Conservation (phyloP, 37 sponge, comb jelly and placozoan species). For the Diacarnus erythraeanus region DNA sequence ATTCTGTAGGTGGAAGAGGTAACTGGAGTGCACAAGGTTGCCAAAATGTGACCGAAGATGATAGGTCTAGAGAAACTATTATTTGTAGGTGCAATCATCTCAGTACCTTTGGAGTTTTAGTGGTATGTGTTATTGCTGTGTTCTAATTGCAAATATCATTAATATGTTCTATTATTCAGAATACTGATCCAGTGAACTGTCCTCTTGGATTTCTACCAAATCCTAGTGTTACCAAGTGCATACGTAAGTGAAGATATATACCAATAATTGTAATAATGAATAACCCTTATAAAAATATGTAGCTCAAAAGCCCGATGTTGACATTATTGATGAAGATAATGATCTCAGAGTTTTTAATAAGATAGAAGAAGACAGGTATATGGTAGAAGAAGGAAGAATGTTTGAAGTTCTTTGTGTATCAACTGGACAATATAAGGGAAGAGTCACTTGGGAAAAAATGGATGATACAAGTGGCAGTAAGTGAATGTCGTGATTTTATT, state of each 20-base stretch:
- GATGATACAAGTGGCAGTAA: neutral
- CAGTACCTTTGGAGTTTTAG: conserved; percentile 38
- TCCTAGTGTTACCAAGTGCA: neutral
- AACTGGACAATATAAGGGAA: neutral
- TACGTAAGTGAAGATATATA: neutral
- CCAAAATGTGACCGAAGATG: neutral
- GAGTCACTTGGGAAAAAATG: neutral
- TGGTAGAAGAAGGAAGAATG: conserved; percentile 1
- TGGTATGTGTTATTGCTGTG: conserved; percentile 22
- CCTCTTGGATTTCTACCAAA: conserved; percentile 13
- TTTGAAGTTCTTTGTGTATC: conserved; percentile 14
- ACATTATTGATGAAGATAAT: neutral
- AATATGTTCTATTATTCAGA: neutral
- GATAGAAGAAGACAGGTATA: neutral
- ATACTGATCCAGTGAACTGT: conserved; percentile 27
- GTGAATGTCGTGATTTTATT: too few relatives aligned
- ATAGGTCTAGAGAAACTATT: neutral
- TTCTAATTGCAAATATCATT: neutral
- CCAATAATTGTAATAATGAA: neutral
- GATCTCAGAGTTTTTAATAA: neutral
- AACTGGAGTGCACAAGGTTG: conserved; percentile 23
- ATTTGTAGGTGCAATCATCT: conserved; percentile 36
- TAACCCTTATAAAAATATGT: neutral
- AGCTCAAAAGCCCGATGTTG: neutral
- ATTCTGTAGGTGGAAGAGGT: conserved; percentile 13